Base-by-base conservation (phyloP, 2,113 vertebrate genomes). In the Petromus typicus region DNA sequence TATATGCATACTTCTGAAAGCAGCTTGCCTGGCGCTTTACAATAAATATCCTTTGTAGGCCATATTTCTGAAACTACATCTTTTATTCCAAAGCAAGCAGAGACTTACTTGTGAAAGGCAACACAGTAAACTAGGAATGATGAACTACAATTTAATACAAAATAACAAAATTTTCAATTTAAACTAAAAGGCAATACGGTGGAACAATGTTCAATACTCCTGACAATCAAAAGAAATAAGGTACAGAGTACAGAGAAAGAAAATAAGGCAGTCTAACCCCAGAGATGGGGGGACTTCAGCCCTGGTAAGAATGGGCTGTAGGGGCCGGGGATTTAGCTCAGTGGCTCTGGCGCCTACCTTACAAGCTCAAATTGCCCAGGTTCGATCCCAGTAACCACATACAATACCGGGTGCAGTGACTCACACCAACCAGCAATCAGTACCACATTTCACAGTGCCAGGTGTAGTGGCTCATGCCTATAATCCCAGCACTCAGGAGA, bases 11-110 rank as follows among this genome's bases (percentile, higher is more conserved):
- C n/a, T 51, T 82, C 56, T 63, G 20, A 93, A 13, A 94, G 66
- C 43, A 90, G 79, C 81, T 40, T 87, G 67, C 73, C n/a, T n/a
- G 67, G 11, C 69, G 13, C 66, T 75, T 48, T 48, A 34, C 23
- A 90, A 61, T 71, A 94, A 95, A 82, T 73, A 80, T n/a, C 10
- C 10, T 78, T 92, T 61, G 67, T 85, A 80, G 37, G n/a, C 10
- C 45, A 0, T 54, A 67, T 92, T 90, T 89, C 80, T 94, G 18
- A 93, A 27, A 95, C 40, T 82, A 81, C 71, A 95, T 59, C 57
- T 85, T 95, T 92, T 83, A 89, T 30, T 89, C 87, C 13, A 54
- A 30, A 9, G 32, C 63, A 85, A 88, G 34, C 67, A 88, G n/a
- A 40, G 27, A 63, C 54, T 84, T 20, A 32, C 67, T 32, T 63